Base-by-base conservation (phyloP, 2,113 vertebrate species). In the Pituophis catenifer region DNA sequence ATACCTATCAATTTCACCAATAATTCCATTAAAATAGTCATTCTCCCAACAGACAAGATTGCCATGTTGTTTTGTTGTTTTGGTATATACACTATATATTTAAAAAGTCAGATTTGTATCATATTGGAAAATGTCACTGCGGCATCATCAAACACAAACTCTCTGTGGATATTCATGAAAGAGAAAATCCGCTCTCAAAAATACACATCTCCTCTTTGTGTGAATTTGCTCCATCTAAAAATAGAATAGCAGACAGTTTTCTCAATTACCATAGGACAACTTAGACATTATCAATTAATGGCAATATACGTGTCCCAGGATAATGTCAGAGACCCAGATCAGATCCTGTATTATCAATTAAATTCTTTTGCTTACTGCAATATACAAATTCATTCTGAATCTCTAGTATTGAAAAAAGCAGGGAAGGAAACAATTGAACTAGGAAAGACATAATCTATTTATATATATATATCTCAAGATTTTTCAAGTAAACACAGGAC, bases 31-130 rank as follows among this genome's bases (percentile, higher is more conserved):
- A 85, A 89, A 70, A 58, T 11, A 58, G 26, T 13, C 17, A 55
- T 50, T 59, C 15, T 24, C 65, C 8, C 38, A 50, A 90, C 33
- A 92, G 86, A 53, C 33, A 86, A 54, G 59, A 58, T 58, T 96
- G 85, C 81, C 17, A 88, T 90, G 52, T 70, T 11, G 29, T 87
- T 88, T 95, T 90, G 52, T 70, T 10, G 29, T 87, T 88, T 95
- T 94, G 23, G 33, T 75, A 52, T 89, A 65, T 54, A 59, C 13
- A 44, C 26, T 88, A 23, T 23, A 59, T 91, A 29, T 12, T 88
- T 88, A 88, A 52, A 88, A 88, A 88, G 86, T 88, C 86, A 52
- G 29, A 86, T 48, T 19, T 90, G 29, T 65, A 9, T 65, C 48
- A n/a, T 81, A 23, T 44, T 24, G 21, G n/a, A 44, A 23, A 58